Evolutionary conservation across 2,888 invertebrate genomes (phyloP), one percentile per base, ranked within the genome.

Genomic region (Meiosimyza platycephala): DNA sequence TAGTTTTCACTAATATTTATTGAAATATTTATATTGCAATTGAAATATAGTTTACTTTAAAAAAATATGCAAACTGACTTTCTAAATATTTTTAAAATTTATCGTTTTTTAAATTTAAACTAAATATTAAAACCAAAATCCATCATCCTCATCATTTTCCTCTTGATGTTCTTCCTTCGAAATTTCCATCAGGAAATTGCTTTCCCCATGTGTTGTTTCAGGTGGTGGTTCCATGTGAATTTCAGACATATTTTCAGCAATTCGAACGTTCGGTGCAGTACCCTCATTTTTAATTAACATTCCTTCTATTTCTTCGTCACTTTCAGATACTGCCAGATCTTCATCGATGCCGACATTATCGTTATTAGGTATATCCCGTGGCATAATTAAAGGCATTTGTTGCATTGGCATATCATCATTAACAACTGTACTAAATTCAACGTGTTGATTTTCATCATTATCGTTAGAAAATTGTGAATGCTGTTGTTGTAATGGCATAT

Each of bases 291-390:
- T 84, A 54, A 80, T 81, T 33, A 75, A 67, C 77, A 79, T 77
- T 72, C 78, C 77, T 40, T 64, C 82, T 16, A 85, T 84, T 51
- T 86, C 87, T 75, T 93, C 93, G 67, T 94, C 94, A 74, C 93
- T 94, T 78, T 94, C 94, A 48, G 93, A 93, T 51, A 94, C 92
- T 40, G 92, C 93, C 72, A 94, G 88, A 86, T 94, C 93, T 74
- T 92, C 92, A 78, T 92, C 91, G 69, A 93, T 93, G 80, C 91
- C 92, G 75, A 89, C 89, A 70, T 88, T 88, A 66, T 85, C 80
- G 77, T 88, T 85, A 60, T 87, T 83, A 6, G 69, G 69, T 33
- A 69, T 60, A 74, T 87, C 83, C 18, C 87, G 81, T 1, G 78
- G 72, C 78, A 81, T 74, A 48, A 80, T 80, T 3, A 79, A 65